These are phyloP conservation scores for Trachurus trachurus DNA, from an alignment of 2,797 vertebrate genomes.

Conservation along the genomic window DNA sequence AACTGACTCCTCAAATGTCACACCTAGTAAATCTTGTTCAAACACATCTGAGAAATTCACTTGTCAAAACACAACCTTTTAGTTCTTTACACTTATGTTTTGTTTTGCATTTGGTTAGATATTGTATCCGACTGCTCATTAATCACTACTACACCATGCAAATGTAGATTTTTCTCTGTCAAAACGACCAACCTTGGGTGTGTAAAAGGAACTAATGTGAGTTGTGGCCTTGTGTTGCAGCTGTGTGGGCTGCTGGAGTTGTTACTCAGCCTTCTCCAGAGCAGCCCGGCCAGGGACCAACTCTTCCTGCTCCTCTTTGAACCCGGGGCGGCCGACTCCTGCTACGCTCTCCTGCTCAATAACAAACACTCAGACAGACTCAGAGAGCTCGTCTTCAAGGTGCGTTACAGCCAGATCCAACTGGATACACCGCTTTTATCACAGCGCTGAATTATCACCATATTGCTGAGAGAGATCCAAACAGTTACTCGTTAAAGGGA, in stretches of 20 bases:
- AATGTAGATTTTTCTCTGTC: background rate
- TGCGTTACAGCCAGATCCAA: conserved; percentile 61
- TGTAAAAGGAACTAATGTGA: background rate
- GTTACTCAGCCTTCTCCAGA: conserved; percentile 91
- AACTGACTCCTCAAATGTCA: background rate
- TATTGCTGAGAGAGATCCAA: no score
- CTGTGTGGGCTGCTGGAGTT: conserved; percentile 91
- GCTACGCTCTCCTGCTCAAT: conserved; percentile 93
- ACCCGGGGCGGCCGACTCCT: conserved; percentile 93
- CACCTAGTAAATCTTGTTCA: background rate
- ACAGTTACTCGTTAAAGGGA: no score
- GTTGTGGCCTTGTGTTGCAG: conserved; percentile 78
- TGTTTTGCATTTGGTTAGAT: background rate
- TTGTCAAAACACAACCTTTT: background rate
- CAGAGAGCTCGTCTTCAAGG: conserved; percentile 96
- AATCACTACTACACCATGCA: background rate
- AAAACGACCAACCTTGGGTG: background rate
- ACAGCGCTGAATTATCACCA: background rate
- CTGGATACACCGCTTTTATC: no score
- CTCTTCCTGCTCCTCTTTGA: conserved; percentile 96
- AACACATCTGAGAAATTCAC: background rate
- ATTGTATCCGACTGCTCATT: background rate
- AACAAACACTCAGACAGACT: conserved; percentile 93
- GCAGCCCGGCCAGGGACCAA: conserved; percentile 91
- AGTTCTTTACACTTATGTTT: background rate